phyloP scores from a whole-genome alignment of 2,888 invertebrate genomes.

The Drosophila suboccidentalis region DNA sequence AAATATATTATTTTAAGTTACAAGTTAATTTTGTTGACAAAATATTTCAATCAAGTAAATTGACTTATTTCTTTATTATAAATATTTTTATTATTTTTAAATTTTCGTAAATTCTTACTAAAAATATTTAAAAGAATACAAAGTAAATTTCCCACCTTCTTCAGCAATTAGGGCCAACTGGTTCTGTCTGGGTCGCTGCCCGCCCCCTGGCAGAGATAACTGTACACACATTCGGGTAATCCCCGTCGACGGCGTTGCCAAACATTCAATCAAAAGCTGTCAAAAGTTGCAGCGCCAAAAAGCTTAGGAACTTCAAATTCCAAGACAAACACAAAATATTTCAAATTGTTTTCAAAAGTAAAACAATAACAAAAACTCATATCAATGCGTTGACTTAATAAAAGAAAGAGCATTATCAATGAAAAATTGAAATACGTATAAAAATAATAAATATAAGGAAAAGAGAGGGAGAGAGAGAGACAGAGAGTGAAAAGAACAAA shows the following conservation, averaged over 20 bases:
- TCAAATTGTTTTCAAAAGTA: slow-evolving; percentile 46
- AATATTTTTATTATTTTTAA: background rate
- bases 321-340: slow-evolving; percentile 47
- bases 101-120: background rate
- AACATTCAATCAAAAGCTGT: slow-evolving; percentile 75
- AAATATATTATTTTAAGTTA: background rate
- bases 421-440: slow-evolving; percentile 31
- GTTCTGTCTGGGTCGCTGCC: background rate
- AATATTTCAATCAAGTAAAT: background rate
- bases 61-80: background rate
- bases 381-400: slow-evolving; percentile 72
- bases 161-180: slow-evolving; percentile 64
- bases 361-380: slow-evolving; percentile 55
- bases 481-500: slow-evolving; percentile 1
- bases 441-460: slow-evolving; percentile 7
- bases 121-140: background rate
- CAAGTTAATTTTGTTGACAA: background rate
- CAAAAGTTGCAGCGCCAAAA: slow-evolving; percentile 75
- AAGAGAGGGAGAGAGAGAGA: slow-evolving; percentile 7
- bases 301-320: slow-evolving; percentile 65
- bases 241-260: slow-evolving; percentile 60
- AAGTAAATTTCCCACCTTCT: background rate
- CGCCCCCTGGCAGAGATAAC: slow-evolving; percentile 50
- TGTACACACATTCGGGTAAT: slow-evolving; percentile 50
- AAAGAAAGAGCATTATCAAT: slow-evolving; percentile 44